A percentile compares a stretch with the other conserved stretches of the same genome.
phyloP scores from a whole-genome alignment of 1,140 invertebrate genomes.

The Macrocentrus cingulum region DNA sequence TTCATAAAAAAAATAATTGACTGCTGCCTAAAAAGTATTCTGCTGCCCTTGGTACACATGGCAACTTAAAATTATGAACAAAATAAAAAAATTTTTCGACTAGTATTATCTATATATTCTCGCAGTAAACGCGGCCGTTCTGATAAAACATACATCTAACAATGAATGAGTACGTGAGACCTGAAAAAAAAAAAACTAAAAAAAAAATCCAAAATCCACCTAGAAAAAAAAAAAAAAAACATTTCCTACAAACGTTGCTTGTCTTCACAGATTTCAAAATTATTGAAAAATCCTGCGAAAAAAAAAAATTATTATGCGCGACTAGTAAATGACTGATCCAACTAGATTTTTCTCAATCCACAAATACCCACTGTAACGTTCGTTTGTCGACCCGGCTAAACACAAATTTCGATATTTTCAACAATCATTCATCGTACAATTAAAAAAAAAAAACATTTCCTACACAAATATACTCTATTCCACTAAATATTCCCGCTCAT shows the following conservation, averaged over 20 bases:
- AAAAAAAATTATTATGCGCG: slow-evolving; percentile 43
- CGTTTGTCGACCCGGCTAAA: no score
- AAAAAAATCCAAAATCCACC: no score
- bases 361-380: slow-evolving; percentile 9
- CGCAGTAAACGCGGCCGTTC: not conserved
- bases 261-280: not conserved
- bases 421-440: not conserved
- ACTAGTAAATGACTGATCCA: slow-evolving; percentile 61
- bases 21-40: slow-evolving; percentile 17
- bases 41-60: slow-evolving; percentile 19
- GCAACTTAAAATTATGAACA: slow-evolving; percentile 11
- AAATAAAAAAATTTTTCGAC: slow-evolving; percentile 23
- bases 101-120: slow-evolving; percentile 27
- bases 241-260: not conserved
- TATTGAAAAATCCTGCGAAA: slow-evolving; percentile 9
- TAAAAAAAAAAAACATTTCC: not conserved
- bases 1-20: not conserved
- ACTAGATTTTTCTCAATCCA: slow-evolving; percentile 39
- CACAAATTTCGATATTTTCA: no score
- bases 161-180: slow-evolving; percentile 19
- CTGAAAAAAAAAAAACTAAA: slow-evolving; percentile 14
- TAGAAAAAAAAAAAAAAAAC: slow-evolving; percentile 15
- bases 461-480: no score
- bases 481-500: no score
- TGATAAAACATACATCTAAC: slow-evolving; percentile 1